phyloP scores from a whole-genome alignment of 2,797 vertebrate species.

The Leptodactylus fallax region DNA sequence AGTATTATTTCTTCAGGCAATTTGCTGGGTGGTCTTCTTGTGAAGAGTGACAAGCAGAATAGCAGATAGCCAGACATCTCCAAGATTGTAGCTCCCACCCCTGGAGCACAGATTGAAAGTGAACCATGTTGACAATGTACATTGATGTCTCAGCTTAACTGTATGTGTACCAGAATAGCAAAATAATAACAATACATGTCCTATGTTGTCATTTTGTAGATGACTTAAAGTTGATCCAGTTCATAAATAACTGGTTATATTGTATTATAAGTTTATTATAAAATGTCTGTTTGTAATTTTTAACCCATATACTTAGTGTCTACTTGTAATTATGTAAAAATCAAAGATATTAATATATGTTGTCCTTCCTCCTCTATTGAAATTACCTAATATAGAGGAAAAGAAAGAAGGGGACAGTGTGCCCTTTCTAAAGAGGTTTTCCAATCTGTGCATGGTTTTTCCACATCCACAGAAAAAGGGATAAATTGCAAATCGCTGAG shows the following conservation, averaged over 20 bases:
- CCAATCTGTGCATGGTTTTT: too few species aligned
- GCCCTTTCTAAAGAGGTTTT: too few species aligned
- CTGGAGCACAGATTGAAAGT: conserved; percentile 71
- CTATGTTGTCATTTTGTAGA: not conserved
- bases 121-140: conserved; percentile 72
- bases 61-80: conserved; percentile 74
- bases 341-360: too few species aligned
- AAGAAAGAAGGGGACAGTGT: too few species aligned
- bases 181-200: not conserved
- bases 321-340: too few species aligned
- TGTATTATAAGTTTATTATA: not conserved
- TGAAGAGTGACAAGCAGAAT: conserved; percentile 75
- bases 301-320: too few species aligned
- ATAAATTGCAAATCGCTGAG: too few species aligned
- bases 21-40: conserved; percentile 77
- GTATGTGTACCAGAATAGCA: conserved; percentile 19
- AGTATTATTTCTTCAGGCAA: conserved; percentile 72
- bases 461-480: too few species aligned
- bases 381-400: too few species aligned
- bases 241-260: not conserved
- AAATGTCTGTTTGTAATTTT: too few species aligned
- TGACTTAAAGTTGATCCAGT: not conserved
- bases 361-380: too few species aligned
- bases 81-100: conserved; percentile 71
- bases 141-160: conserved; percentile 48